A percentile compares a stretch with the other conserved stretches of the same genome.
Evolutionary conservation across 35 echinoderm and acorn worm species (phyloP).

Genomic region (Nesometra sesokonis): DNA sequence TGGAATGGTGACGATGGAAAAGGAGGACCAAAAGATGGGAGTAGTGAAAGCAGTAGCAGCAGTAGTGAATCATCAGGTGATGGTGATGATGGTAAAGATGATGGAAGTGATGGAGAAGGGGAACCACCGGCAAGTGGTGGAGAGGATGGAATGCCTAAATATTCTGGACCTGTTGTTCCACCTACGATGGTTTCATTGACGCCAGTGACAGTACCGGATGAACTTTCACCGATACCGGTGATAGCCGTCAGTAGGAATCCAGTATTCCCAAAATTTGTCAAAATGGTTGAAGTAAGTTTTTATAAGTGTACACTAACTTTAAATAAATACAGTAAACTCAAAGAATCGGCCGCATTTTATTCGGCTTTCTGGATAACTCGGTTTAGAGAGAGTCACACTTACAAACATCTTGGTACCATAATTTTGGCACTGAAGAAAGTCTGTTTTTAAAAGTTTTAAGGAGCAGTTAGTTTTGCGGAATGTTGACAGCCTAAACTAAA

Average conservation of each 20-base stretch:
- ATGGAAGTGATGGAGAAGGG: constrained; percentile 5
- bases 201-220: constrained; percentile 81
- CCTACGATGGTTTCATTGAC: constrained; percentile 50
- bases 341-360: no score
- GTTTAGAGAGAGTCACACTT: no score
- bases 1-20: constrained; percentile 11
- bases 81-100: background rate
- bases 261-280: constrained; percentile 96
- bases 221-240: constrained; percentile 75
- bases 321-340: no score
- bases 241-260: constrained; percentile 93
- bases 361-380: no score
- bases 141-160: background rate
- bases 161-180: background rate
- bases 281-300: constrained; percentile 85
- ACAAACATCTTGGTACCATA: no score
- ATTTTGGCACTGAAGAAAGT: no score
- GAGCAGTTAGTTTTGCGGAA: no score
- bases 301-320: background rate
- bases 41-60: background rate
- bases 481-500: no score
- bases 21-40: constrained; percentile 11
- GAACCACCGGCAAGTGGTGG: background rate
- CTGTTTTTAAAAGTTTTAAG: no score
- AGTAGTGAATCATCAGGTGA: background rate